Evolutionary conservation across 2,797 vertebrate genomes (phyloP), one percentile per base, ranked within the genome.

Genomic region (Fringilla coelebs): DNA sequence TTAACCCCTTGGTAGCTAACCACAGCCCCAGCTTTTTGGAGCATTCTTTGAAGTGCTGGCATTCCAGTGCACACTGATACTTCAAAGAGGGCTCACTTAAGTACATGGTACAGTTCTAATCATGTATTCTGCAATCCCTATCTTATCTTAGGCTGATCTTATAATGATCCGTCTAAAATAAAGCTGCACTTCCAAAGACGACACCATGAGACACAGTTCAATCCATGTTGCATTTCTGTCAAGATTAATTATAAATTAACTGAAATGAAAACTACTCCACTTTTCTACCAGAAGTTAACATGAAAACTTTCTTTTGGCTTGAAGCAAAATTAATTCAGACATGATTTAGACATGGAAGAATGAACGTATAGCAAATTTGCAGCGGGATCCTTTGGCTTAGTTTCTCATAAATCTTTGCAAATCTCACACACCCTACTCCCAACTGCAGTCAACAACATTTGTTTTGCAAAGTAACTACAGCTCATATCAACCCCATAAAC

Each of bases 21-120:
- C 57, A 73, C 72, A 91, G 52, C 19, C 80, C 25, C 6, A 3
- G 67, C 26, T 73, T 76, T 90, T 82, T 66, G 65, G 80, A 90
- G 67, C 88, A 67, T 85, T 85, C 96, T 95, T 95, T 96, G 93
- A 96, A 96, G 88, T 90, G 57, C 77, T 92, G 74, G 90, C 80
- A 94, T 96, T 93, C 90, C 93, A 85, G 52, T 1, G 60, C 78
- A 85, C 14, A 1, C 21, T 51, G 83, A 54, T 73, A 85, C 80
- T 94, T 95, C 93, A 95, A 94, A 96, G 90, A 79, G 45, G 51
- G 41, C 48, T 75, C 63, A 19, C 57, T 89, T 43, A 70, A 78
- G 81, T n/a, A 75, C 52, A 31, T 4, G n/a, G 40, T 52, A 90
- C 93, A 85, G 80, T 73, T 55, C 60, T 70, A 22, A 85, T 57